Base-by-base conservation (phyloP, 1,140 invertebrate genomes). In the Hormaphis cornu region DNA sequence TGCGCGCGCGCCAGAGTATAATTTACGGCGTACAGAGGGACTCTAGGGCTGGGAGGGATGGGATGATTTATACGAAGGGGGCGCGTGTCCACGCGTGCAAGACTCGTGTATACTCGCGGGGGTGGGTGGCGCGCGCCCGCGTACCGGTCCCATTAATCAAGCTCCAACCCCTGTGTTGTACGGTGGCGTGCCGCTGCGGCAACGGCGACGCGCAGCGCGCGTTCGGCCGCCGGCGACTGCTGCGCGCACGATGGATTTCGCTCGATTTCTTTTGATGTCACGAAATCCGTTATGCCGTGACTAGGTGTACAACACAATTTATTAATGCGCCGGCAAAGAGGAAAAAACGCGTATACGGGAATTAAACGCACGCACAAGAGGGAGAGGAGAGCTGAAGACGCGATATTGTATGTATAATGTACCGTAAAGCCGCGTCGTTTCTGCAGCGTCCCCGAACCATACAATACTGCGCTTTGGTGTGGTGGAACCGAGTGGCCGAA, bases 121-220 rank as follows among this genome's bases (percentile, higher is more conserved):
- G 61, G 61, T 66, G 42, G 61, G 44, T 44, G 33, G 12, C 8
- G 24, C 33, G 20, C 18, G 37, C 56, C 22, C 16, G n/a, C n/a
- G 18, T 12, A 63, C 59, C n/a, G 59, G 61, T 66, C 44, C 61
- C 61, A 66, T 66, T 66, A 66, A 66, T 66, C 61, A 66, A 66
- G 61, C 18, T 66, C 61, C 30, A 48, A 26, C 44, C 44, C 61
- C 28, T 63, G 22, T 28, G n/a, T 20, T 22, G 37, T 63, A 37
- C 3, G 33, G 3, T 30, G 18, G 53, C 22, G 58, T 3, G 24
- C 12, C 18, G 35, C 24, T 18, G 30, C 10, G 18, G 28, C 9
- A 8, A 24, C 30, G 37, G 37, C 12, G 58, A 18, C 24, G 8
- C 14, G 30, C 24, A 46, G 8, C n/a, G 18, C 40, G 22, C 40